Evolutionary conservation across 2,113 vertebrate species (phyloP).

Genomic region (Lasiurus cinereus): DNA sequence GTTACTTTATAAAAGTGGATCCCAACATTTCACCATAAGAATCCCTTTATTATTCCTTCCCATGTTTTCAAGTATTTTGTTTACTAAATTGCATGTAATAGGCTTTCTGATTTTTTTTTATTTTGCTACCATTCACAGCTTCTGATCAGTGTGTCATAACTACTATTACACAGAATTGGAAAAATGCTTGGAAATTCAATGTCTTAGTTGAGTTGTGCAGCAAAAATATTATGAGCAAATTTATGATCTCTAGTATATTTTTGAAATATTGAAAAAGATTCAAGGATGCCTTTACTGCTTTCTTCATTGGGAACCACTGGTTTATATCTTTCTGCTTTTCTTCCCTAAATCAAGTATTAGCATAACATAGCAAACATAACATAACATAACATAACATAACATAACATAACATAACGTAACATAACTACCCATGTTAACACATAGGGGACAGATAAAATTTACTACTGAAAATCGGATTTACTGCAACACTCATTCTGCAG

Average conservation of each 20-base stretch:
- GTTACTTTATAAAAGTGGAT: conserved; percentile 67
- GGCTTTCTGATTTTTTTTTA: conserved; percentile 43
- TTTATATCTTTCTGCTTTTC: conserved; percentile 64
- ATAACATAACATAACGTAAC: background rate
- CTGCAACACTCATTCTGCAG: conserved; percentile 58
- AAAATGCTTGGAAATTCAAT: conserved; percentile 56
- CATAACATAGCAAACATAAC: conserved; percentile 25
- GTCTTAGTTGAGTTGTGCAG: conserved; percentile 40
- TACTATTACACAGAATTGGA: conserved; percentile 9
- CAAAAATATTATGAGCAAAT: conserved; percentile 60
- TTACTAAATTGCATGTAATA: conserved; percentile 65
- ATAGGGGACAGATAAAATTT: conserved; percentile 64
- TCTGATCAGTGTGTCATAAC: conserved; percentile 54
- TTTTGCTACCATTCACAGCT: conserved; percentile 30
- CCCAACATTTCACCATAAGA: conserved; percentile 50
- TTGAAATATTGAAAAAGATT: conserved; percentile 55
- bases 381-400: background rate
- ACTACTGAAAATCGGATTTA: conserved; percentile 32
- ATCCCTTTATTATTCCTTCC: conserved; percentile 54
- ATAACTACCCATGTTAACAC: conserved; percentile 67
- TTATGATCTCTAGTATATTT: conserved; percentile 62
- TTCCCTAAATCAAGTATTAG: conserved; percentile 73
- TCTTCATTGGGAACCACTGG: conserved; percentile 57
- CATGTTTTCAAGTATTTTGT: conserved; percentile 70
- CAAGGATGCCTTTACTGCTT: conserved; percentile 46